Evolutionary conservation across 1,140 invertebrate genomes (phyloP).

Genomic region (Semibalanus balanoides): DNA sequence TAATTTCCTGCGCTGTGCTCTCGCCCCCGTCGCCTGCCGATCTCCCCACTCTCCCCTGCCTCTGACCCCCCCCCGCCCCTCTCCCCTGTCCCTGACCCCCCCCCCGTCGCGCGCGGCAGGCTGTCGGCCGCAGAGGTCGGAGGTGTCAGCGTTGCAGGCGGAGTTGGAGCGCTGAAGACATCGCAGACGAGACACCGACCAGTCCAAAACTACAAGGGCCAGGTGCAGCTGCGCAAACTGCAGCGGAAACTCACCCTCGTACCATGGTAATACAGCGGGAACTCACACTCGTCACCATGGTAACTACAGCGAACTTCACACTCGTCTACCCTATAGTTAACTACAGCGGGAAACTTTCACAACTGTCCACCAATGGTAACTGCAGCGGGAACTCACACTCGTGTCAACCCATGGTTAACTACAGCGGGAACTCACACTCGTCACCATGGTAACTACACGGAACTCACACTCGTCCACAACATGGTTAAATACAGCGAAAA

Average conservation of each 20-base stretch:
- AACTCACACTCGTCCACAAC: too few relatives aligned
- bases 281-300: background rate
- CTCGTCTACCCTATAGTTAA: too few relatives aligned
- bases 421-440: background rate
- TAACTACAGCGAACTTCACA: background rate
- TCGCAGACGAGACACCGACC: background rate
- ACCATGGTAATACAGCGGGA: background rate
- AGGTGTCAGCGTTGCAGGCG: background rate
- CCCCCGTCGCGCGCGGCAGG: background rate
- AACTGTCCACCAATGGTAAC: too few relatives aligned
- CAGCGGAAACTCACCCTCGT: background rate
- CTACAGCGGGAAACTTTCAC: too few relatives aligned
- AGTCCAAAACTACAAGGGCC: background rate
- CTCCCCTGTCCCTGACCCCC: background rate
- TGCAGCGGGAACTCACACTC: too few relatives aligned
- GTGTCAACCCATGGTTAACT: too few relatives aligned
- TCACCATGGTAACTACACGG: background rate
- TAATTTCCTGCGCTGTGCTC: too few relatives aligned
- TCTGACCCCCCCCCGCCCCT: too few relatives aligned
- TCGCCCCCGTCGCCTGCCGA: too few relatives aligned
- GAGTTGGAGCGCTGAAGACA: background rate
- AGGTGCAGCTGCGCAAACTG: background rate
- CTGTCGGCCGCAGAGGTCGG: background rate
- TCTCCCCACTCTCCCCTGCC: too few relatives aligned
- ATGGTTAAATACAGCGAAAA: too few relatives aligned